Conservation (phyloP, 2,888 invertebrate genomes). For the Nycteola revayana region DNA sequence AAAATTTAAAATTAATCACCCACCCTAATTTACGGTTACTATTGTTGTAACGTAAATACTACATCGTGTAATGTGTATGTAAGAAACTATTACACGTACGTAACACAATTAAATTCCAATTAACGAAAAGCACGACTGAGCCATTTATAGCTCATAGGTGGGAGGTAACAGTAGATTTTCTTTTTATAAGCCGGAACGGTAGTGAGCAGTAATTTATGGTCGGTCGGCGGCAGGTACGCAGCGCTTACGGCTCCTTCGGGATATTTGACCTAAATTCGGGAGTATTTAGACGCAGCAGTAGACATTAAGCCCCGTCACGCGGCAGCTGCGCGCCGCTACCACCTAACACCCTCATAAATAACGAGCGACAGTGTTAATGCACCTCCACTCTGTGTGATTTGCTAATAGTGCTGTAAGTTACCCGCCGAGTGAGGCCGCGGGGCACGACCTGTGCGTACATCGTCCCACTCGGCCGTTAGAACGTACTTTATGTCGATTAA, state of each 20-base stretch:
- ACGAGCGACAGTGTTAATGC: slow-evolving; percentile 25
- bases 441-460: too few species aligned
- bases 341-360: slow-evolving; percentile 25
- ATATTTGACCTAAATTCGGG: slow-evolving; percentile 16
- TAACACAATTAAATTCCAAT: slow-evolving; percentile 14
- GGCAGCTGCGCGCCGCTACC: slow-evolving; percentile 14
- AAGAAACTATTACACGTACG: too few species aligned
- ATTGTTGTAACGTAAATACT: too few species aligned
- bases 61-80: too few species aligned
- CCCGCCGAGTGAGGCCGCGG: slow-evolving; percentile 9
- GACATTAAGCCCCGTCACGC: slow-evolving; percentile 11
- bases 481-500: slow-evolving; percentile 6
- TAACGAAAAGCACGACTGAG: slow-evolving; percentile 2
- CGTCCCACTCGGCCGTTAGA: too few species aligned
- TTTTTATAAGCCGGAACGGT: neutral
- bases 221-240: slow-evolving; percentile 1
- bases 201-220: slow-evolving; percentile 5
- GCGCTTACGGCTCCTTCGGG: slow-evolving; percentile 10
- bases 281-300: slow-evolving; percentile 16
- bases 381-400: slow-evolving; percentile 28
- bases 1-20: too few species aligned
- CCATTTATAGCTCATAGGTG: slow-evolving; percentile 5
- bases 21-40: too few species aligned
- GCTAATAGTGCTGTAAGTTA: slow-evolving; percentile 22
- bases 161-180: neutral